Percentiles rank a stretch among this genome's conserved stretches.
Conservation (phyloP, 1,140 invertebrate species). For the Teleogryllus occipitalis region DNA sequence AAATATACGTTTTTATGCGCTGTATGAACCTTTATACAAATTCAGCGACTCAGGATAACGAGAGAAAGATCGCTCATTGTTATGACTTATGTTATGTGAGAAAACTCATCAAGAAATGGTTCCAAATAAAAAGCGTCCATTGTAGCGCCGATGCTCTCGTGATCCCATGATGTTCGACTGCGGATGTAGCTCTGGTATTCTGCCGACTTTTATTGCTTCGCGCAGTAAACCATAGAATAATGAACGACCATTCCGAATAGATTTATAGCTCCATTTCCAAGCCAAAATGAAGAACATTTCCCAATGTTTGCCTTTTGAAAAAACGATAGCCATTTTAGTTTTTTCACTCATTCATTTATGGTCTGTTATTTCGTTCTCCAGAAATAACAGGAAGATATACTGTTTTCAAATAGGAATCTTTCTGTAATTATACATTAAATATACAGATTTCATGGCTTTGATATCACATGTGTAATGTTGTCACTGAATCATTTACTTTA, state of each 20-base stretch:
- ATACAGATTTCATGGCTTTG: no score
- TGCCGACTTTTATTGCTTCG: not conserved
- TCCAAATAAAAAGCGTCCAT: not conserved
- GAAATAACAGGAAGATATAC: no score
- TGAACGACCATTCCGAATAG: slow-evolving; percentile 1
- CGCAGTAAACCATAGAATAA: not conserved
- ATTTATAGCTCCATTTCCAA: not conserved
- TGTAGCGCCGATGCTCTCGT: not conserved
- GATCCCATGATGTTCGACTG: not conserved
- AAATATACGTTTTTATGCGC: not conserved
- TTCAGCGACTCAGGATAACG: not conserved
- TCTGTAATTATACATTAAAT: no score
- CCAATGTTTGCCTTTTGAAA: not conserved
- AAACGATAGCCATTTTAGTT: not conserved
- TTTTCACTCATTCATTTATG: not conserved
- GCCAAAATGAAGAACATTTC: not conserved
- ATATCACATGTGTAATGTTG: no score
- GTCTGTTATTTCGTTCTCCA: not conserved
- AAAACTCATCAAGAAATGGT: not conserved
- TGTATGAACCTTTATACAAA: not conserved
- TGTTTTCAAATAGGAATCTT: no score
- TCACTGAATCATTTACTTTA: no score
- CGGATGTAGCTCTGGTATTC: not conserved
- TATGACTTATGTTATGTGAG: not conserved
- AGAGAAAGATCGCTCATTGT: not conserved